These are phyloP conservation scores for Ips typographus DNA, from an alignment of 1,140 invertebrate genomes.

Conservation along the genomic window DNA sequence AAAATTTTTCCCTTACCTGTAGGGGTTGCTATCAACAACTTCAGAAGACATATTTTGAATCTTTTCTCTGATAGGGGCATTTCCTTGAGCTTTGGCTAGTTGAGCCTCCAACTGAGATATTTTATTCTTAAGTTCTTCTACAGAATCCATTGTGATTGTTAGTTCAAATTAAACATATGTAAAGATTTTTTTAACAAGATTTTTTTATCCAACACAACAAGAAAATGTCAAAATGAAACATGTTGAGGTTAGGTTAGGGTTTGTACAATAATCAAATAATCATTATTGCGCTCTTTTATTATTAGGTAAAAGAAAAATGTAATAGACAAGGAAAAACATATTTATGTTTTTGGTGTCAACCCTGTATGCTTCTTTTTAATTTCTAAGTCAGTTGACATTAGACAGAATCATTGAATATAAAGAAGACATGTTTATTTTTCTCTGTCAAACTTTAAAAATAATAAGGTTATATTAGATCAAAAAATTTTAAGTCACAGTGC, in stretches of 20 bases:
- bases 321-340: no score
- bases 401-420: constrained; percentile 11
- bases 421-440: constrained; percentile 14
- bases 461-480: constrained; percentile 32
- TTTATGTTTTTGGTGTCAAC: no score
- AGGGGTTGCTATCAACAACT: constrained; percentile 99
- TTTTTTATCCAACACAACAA: no score
- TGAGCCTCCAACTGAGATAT: constrained; percentile 44
- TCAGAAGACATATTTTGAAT: constrained; percentile 81
- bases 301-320: no score
- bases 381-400: neutral
- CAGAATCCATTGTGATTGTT: constrained; percentile 39
- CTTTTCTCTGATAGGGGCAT: constrained; percentile 57
- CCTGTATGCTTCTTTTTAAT: no score
- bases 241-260: no score
- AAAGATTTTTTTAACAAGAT: neutral
- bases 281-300: no score
- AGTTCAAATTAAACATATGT: constrained; percentile 34
- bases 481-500: constrained; percentile 24
- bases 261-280: no score
- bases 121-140: constrained; percentile 50
- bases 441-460: constrained; percentile 31
- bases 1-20: constrained; percentile 68
- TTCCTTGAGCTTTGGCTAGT: constrained; percentile 19
- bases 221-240: no score